Base-by-base conservation (phyloP, 2,113 vertebrate genomes). In the Burhinus oedicnemus region DNA sequence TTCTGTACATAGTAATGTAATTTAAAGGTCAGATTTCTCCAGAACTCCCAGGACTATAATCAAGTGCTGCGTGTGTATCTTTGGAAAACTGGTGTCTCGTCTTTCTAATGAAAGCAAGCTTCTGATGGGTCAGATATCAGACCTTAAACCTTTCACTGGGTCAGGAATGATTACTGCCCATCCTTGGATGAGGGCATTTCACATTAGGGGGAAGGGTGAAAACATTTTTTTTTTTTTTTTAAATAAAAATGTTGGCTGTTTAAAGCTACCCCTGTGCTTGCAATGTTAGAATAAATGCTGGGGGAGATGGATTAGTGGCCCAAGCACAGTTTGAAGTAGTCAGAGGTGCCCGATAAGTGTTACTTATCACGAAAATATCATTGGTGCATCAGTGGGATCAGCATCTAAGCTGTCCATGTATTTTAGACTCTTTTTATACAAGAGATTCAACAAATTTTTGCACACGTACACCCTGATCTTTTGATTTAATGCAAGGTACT, bases 121-220 rank as follows among this genome's bases (percentile, higher is more conserved):
- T 78, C 90, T 82, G 90, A 92, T 95, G 95, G 90, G 90, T 96
- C 93, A 83, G 93, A 90, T 97, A 97, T 95, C 97, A 97, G 97
- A 97, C 96, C 97, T 97, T 97, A 88, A 94, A 97, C 94, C 96
- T 97, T 97, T 97, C 96, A 49, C 91, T 95, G 94, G 96, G 95
- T 97, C 97, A 96, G 95, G 91, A 93, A 62, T 83, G 82, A 84
- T 86, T 71, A 16, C 87, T 94, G 90, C 90, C 90, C 93, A 90
- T 95, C 93, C 91, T 84, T 40, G 82, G 66, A 49, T 40, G 38
- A 89, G 85, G 87, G 95, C 54, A 93, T 93, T 96, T 90, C 68
- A 34, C 58, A 7, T 89, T 70, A 78, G 77, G 90, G 88, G 86
- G 71, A 87, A 93, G 87, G 88, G 66, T 68, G n/a, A 83, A 92